A percentile compares a stretch with the other conserved stretches of the same genome.
Conservation (phyloP, 2,888 invertebrate species). For the Apamea sordens region DNA sequence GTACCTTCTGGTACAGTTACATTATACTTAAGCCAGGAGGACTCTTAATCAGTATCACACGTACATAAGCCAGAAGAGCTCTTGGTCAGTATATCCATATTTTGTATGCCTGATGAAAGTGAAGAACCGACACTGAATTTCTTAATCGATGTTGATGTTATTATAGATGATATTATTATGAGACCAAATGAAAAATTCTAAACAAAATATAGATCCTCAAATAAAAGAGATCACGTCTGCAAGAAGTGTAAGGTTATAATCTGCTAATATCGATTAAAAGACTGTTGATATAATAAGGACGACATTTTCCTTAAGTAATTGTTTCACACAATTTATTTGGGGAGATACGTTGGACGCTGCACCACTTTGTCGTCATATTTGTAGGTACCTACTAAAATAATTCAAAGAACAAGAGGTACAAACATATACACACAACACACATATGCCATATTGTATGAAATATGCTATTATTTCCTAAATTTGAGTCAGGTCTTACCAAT, state of each 20-base stretch:
- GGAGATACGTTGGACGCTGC: constrained; percentile 6
- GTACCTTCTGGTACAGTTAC: neutral
- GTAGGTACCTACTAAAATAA: constrained; percentile 2
- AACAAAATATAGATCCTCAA: neutral
- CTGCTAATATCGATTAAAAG: neutral
- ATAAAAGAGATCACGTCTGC: neutral
- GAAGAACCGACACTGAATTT: neutral
- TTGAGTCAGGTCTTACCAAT: neutral
- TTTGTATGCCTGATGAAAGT: neutral
- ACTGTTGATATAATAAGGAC: constrained; percentile 20
- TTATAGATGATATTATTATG: neutral
- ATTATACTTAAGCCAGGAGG: neutral
- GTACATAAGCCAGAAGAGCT: neutral
- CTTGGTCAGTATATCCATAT: neutral
- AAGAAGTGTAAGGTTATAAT: neutral
- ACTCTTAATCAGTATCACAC: neutral
- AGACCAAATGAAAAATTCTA: neutral
- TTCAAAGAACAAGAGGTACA: neutral
- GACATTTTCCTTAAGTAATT: constrained; percentile 41
- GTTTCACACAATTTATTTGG: constrained; percentile 16
- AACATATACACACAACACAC: neutral
- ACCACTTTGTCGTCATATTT: neutral
- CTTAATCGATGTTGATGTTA: neutral
- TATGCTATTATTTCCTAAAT: neutral
- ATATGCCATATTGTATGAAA: neutral